These are phyloP conservation scores for Heterotilapia buettikoferi DNA, from an alignment of 2,113 vertebrate species.

Conservation along the genomic window DNA sequence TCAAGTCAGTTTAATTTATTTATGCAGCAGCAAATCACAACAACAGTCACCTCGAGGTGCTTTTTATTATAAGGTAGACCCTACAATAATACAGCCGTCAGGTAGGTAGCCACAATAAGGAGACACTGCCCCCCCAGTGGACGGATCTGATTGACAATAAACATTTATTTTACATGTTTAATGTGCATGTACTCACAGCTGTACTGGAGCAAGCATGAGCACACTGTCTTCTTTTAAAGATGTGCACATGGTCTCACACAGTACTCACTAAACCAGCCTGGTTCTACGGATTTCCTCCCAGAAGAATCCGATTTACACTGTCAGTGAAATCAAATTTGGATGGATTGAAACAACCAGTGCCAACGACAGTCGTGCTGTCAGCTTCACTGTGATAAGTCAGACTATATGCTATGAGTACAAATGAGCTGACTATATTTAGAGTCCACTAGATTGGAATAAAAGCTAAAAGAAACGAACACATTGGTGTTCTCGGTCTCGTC, in stretches of 20 bases:
- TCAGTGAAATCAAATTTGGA: not conserved
- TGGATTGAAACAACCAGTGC: not conserved
- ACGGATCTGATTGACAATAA: not conserved
- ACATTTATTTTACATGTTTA: not conserved
- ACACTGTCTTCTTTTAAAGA: not conserved
- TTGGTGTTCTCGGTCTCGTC: accelerated
- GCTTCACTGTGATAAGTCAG: not conserved
- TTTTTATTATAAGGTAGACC: not conserved
- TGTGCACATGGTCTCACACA: not conserved
- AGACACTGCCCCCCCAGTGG: not conserved
- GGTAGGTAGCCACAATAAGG: not conserved
- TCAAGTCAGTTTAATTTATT: not conserved
- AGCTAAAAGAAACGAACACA: not conserved
- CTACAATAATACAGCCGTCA: not conserved
- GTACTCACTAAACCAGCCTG: not conserved
- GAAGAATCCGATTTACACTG: not conserved
- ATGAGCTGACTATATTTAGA: not conserved
- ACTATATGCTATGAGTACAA: not conserved
- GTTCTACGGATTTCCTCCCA: not conserved
- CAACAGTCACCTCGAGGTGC: not conserved
- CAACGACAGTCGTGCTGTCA: accelerated
- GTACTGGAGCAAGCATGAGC: not conserved
- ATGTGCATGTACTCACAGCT: not conserved
- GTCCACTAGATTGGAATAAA: no score
- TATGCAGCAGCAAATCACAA: not conserved